Evolutionary conservation across 2,113 vertebrate species (phyloP).

Genomic region (Rattus rattus): DNA sequence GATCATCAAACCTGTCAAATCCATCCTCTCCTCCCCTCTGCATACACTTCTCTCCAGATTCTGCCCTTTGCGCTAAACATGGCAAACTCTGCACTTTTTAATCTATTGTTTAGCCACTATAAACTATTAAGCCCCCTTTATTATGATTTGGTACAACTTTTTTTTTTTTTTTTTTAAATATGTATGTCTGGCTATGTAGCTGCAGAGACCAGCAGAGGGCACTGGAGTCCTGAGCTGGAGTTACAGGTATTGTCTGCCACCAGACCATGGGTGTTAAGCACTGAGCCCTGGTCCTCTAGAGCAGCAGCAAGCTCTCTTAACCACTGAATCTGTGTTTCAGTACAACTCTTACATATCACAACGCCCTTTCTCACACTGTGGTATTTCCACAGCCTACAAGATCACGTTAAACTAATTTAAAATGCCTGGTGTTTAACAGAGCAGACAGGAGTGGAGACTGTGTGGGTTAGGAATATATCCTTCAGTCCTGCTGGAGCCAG

Average conservation of each 20-base stretch:
- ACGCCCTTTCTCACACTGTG: constrained; percentile 25
- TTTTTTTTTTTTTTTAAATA: background rate
- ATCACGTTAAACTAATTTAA: constrained; percentile 24
- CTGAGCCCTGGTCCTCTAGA: background rate
- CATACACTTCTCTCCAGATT: background rate
- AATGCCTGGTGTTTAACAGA: background rate
- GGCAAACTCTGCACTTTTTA: background rate
- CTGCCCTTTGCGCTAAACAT: constrained; percentile 44
- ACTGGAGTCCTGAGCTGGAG: background rate
- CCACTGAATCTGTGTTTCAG: background rate
- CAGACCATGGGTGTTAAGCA: background rate
- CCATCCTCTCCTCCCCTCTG: background rate
- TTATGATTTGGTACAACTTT: background rate
- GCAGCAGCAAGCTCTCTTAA: background rate
- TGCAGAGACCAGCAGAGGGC: background rate
- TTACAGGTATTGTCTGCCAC: background rate
- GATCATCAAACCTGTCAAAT: background rate
- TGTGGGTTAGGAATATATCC: background rate
- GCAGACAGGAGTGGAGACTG: background rate
- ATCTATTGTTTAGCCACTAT: constrained; percentile 28
- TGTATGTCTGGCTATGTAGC: background rate
- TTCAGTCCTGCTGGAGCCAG: background rate
- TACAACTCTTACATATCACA: background rate
- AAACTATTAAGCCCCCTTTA: constrained; percentile 47
- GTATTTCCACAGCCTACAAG: background rate